Evolutionary conservation across 1,140 invertebrate genomes (phyloP).

Genomic region (Trichonephila clavata): DNA sequence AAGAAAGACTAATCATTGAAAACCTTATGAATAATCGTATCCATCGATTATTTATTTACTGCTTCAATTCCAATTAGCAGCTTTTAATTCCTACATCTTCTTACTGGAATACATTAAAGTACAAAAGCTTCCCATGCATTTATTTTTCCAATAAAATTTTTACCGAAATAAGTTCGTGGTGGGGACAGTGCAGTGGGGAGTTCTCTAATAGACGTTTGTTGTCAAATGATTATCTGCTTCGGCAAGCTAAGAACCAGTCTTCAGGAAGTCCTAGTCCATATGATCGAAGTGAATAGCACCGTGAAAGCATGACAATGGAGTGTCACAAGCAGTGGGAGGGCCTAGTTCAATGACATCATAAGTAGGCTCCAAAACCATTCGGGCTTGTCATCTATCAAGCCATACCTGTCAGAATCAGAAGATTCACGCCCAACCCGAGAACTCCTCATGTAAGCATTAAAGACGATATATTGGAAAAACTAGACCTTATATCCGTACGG

Average conservation of each 20-base stretch:
- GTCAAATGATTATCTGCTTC: constrained; percentile 11
- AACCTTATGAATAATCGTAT: too few relatives aligned
- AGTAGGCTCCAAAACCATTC: constrained; percentile 47
- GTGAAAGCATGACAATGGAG: constrained; percentile 48
- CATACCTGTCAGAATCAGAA: constrained; percentile 70
- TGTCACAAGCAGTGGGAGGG: constrained; percentile 71
- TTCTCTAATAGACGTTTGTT: not conserved
- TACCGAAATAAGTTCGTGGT: not conserved
- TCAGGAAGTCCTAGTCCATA: not conserved
- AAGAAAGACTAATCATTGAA: not conserved
- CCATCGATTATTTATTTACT: not conserved
- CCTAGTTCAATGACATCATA: constrained; percentile 51
- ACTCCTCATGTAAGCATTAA: constrained; percentile 53
- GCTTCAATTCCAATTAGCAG: not conserved
- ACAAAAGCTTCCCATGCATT: too few relatives aligned
- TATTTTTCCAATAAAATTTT: not conserved
- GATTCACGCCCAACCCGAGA: constrained; percentile 31
- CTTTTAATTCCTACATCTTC: not conserved
- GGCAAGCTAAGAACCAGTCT: not conserved
- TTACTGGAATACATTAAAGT: too few relatives aligned
- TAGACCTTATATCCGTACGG: constrained; percentile 28
- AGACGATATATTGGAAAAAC: constrained; percentile 59
- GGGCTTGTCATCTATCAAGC: constrained; percentile 68
- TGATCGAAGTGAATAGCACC: constrained; percentile 19
- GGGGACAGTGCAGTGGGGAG: not conserved